A percentile compares a stretch with the other conserved stretches of the same genome.
Conservation (phyloP, 2,797 vertebrate genomes). For the Hydrophis major region DNA sequence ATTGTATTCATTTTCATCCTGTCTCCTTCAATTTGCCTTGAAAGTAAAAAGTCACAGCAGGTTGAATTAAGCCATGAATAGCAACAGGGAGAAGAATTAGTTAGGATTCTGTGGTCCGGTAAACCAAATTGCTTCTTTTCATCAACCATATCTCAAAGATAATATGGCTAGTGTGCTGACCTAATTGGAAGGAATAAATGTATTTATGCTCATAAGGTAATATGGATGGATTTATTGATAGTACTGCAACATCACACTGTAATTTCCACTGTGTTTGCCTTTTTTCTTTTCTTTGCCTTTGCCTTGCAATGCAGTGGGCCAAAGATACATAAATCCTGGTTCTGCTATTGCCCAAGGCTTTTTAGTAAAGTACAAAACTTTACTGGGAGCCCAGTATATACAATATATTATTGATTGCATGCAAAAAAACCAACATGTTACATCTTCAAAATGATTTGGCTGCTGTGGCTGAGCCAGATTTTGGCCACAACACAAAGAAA, state of each 20-base stretch:
- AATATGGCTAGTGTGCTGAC: not conserved
- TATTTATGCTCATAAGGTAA: not conserved
- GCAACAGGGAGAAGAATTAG: not conserved
- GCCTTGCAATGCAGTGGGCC: not conserved
- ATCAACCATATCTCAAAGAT: not conserved
- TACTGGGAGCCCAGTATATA: not conserved
- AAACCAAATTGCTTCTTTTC: not conserved
- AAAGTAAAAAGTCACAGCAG: not conserved
- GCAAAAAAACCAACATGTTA: not conserved
- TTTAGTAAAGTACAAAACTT: not conserved
- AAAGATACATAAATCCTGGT: not conserved
- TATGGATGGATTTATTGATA: not conserved
- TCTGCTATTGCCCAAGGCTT: not conserved
- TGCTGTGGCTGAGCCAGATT: not conserved
- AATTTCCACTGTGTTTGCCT: not conserved
- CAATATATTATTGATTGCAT: not conserved
- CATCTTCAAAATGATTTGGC: not conserved
- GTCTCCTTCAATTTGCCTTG: not conserved
- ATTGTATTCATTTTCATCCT: not conserved
- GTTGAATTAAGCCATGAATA: not conserved
- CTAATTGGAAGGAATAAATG: not conserved
- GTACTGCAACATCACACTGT: not conserved
- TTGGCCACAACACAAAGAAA: not conserved
- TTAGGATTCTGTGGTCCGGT: not conserved
- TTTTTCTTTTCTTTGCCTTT: not conserved